Base-by-base conservation (phyloP, 2,113 vertebrate species). In the Semicossyphus pulcher region DNA sequence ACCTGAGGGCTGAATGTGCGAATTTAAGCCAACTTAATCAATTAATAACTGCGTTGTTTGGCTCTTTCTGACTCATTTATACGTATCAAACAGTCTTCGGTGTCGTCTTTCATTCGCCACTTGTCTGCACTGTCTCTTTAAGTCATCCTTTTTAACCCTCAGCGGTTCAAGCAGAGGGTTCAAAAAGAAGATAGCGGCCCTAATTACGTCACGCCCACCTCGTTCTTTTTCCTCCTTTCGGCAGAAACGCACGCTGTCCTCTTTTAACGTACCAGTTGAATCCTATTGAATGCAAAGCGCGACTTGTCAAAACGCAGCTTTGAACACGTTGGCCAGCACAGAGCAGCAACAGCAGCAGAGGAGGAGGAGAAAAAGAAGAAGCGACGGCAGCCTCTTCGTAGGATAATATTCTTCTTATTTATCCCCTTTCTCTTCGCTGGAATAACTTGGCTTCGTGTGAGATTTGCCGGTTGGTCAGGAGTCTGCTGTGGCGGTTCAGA, bases 81-180 rank as follows among this genome's bases (percentile, higher is more conserved):
- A 0, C 5, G 23, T 1, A 32, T 28, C 15, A 2, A 10, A 16
- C 4, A 10, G 26, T 23, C 2, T n/a, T 48, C 9, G 0, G 14
- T 32, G 44, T 10, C 5, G 1, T 31, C 20, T 21, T 16, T 10
- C 36, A 1, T 8, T 3, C 0, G 16, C 12, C 12, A 1, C 32
- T 32, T 4, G 25, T 10, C 0, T 26, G 39, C 32, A 39, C 89
- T 89, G 90, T 88, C 76, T 41, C 91, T 92, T 93, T 93, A 92
- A 92, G 15, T 57, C 34, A 62, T 65, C 42, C 15, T 61, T 21
- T 72, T 26, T 51, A 74, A 72, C 79, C 78, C 57, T 45, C n/a
- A 0, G 29, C 41, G 34, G 10, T 78, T 66, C 31, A 64, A 42
- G 51, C 47, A 10, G n/a, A 48, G n/a, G 52, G 26, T 71, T 83